Percentiles rank a stretch among this genome's conserved stretches.
Conservation (phyloP, 2,113 vertebrate genomes). For the Heptranchias perlo region DNA sequence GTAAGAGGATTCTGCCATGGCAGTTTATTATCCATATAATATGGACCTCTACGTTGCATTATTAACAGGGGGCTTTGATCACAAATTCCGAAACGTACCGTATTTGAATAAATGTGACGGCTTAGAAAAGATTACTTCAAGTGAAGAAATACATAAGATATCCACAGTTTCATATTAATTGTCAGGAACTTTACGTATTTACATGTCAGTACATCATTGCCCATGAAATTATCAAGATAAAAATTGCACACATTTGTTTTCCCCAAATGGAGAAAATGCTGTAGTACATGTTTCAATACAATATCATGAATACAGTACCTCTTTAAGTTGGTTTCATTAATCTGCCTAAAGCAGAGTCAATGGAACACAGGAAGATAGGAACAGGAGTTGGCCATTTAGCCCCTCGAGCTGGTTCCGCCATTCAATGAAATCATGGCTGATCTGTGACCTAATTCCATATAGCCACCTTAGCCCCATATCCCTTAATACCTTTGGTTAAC, state of each 20-base stretch:
- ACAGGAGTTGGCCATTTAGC: too few relatives aligned
- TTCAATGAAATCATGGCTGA: too few relatives aligned
- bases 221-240: background rate
- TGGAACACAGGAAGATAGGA: too few relatives aligned
- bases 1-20: background rate
- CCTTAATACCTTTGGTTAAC: too few relatives aligned
- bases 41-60: background rate
- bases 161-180: background rate
- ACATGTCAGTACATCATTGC: too few relatives aligned
- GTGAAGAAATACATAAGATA: too few relatives aligned
- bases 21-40: background rate
- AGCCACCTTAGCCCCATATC: too few relatives aligned
- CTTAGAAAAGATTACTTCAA: too few relatives aligned
- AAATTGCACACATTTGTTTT: background rate
- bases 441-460: too few relatives aligned
- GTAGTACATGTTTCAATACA: background rate
- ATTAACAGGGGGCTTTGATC: background rate
- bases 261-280: background rate
- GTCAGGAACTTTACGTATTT: background rate
- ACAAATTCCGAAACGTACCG: background rate
- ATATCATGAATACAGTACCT: background rate
- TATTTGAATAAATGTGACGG: background rate
- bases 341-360: background rate
- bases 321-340: background rate
- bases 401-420: too few relatives aligned